These are phyloP conservation scores for Poeciliopsis retropinna DNA, from an alignment of 2,113 vertebrate species.

Conservation along the genomic window DNA sequence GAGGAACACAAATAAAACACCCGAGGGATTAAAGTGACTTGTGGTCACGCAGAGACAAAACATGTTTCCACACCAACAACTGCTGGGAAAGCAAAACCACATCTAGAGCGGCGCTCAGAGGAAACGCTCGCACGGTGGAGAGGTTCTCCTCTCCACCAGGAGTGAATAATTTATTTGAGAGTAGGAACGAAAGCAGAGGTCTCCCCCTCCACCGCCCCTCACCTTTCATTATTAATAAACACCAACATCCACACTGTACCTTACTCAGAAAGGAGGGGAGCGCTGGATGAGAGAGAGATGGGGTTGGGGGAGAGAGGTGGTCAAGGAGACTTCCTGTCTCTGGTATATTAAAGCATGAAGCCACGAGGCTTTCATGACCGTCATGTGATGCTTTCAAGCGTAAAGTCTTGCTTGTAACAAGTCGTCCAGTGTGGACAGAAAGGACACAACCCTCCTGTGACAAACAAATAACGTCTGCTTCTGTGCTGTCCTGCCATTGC, in stretches of 20 bases:
- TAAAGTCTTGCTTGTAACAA: conserved; percentile 34
- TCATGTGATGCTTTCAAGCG: conserved; percentile 36
- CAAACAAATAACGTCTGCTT: conserved; percentile 62
- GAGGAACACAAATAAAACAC: conserved; percentile 21
- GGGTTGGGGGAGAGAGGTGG: background rate
- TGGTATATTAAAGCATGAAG: background rate
- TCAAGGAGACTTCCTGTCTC: background rate
- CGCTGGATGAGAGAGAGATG: background rate
- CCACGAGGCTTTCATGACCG: background rate
- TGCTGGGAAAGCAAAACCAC: conserved; percentile 48
- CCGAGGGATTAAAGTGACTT: conserved; percentile 38
- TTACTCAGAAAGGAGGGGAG: conserved; percentile 52
- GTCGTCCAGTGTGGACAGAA: conserved; percentile 49
- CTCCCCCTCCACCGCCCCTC: conserved; percentile 64
- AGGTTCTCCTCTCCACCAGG: conserved; percentile 50
- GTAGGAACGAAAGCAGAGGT: conserved; percentile 61
- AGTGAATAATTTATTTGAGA: conserved; percentile 76
- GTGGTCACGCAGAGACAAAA: conserved; percentile 36
- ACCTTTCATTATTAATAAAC: conserved; percentile 80
- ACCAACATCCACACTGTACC: conserved; percentile 76
- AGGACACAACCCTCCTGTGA: conserved; percentile 49
- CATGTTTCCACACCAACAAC: conserved; percentile 21
- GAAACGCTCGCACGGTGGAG: conserved; percentile 19
- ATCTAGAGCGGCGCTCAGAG: conserved; percentile 21
- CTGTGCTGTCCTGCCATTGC: conserved; percentile 31